These are phyloP conservation scores for Dendrolimus pini DNA, from an alignment of 2,888 invertebrate genomes.

Conservation along the genomic window DNA sequence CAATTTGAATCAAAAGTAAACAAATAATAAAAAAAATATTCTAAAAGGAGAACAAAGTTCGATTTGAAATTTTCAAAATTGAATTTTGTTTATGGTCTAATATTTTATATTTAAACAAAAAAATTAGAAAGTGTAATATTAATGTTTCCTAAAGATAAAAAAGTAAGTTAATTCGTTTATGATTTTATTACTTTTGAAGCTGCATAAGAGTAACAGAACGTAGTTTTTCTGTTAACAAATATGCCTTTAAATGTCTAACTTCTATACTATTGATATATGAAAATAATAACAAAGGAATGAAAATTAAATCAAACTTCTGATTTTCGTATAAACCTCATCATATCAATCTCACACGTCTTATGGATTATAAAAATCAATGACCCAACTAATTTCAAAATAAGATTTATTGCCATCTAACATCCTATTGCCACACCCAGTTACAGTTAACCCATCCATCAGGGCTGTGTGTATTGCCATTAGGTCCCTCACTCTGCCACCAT, in stretches of 20 bases:
- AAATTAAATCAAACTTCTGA: too few relatives aligned
- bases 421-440: slow-evolving; percentile 39
- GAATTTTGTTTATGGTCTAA: background rate
- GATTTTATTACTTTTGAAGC: too few relatives aligned
- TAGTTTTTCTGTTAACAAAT: too few relatives aligned
- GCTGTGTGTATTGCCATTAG: slow-evolving; percentile 39
- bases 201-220: too few relatives aligned
- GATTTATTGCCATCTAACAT: slow-evolving; percentile 30
- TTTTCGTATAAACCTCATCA: background rate
- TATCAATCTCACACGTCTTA: background rate
- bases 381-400: slow-evolving; percentile 29
- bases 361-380: slow-evolving; percentile 26
- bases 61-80: background rate
- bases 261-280: too few relatives aligned
- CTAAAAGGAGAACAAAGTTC: background rate
- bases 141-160: too few relatives aligned
- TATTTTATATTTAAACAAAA: background rate
- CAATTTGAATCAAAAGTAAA: background rate
- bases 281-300: too few relatives aligned
- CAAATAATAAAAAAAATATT: background rate
- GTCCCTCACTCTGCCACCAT: slow-evolving; percentile 40
- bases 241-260: too few relatives aligned
- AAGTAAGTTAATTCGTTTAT: too few relatives aligned
- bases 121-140: too few relatives aligned
- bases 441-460: slow-evolving; percentile 65